Conservation (phyloP, 1,140 invertebrate genomes). For the Plectrocnemia conspersa region DNA sequence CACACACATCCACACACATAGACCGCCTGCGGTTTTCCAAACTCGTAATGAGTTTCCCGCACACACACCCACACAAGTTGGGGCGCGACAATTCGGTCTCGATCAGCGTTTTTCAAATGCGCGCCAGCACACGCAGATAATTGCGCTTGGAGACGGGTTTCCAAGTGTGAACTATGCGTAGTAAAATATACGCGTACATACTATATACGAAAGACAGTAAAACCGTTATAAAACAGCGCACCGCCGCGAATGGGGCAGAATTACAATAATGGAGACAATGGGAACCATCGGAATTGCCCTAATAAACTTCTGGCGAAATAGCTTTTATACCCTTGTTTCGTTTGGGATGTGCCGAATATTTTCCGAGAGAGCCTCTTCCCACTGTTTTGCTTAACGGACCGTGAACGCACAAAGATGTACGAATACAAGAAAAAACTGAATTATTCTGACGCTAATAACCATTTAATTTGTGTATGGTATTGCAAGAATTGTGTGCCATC, state of each 20-base stretch:
- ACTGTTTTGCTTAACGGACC: constrained; percentile 14
- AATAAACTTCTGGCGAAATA: constrained; percentile 24
- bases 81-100: not conserved
- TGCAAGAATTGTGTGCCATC: no score
- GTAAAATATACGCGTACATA: not conserved
- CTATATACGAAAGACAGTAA: not conserved
- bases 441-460: not conserved
- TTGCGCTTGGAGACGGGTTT: not conserved
- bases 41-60: constrained; percentile 34
- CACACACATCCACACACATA: constrained; percentile 29
- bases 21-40: constrained; percentile 33
- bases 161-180: not conserved
- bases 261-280: constrained; percentile 25
- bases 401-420: constrained; percentile 10
- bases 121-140: not conserved
- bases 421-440: constrained; percentile 13
- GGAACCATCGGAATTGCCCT: constrained; percentile 20
- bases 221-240: not conserved
- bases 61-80: constrained; percentile 8
- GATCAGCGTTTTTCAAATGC: not conserved
- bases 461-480: no score
- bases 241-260: constrained; percentile 8
- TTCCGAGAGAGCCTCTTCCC: constrained; percentile 19
- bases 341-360: constrained; percentile 18
- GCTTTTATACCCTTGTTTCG: constrained; percentile 19